Evolutionary conservation across 2,797 vertebrate species (phyloP).

Genomic region (Sarcophilus harrisii): DNA sequence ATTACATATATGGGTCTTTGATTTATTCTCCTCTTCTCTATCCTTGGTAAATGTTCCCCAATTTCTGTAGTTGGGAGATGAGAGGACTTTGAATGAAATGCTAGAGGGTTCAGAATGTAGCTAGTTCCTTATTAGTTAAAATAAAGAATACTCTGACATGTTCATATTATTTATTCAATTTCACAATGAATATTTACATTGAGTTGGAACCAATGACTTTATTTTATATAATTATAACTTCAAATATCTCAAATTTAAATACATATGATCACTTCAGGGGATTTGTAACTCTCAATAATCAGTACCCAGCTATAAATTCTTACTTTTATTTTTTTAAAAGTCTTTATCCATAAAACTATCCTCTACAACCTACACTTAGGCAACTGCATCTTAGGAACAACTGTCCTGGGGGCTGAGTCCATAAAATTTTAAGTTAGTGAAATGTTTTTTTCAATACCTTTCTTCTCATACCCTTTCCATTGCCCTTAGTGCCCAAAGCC

Average conservation of each 20-base stretch:
- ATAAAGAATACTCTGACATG: not conserved
- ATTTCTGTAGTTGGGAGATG: not conserved
- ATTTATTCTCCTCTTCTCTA: not conserved
- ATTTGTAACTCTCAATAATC: not conserved
- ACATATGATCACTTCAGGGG: not conserved
- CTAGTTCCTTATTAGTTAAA: not conserved
- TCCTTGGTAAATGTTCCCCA: not conserved
- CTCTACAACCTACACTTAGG: not conserved
- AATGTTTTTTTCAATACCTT: not conserved
- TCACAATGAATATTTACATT: not conserved
- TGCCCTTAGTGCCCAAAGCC: not conserved
- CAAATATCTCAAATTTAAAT: not conserved
- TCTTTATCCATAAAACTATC: not conserved
- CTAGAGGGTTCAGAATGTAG: not conserved
- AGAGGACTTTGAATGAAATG: not conserved
- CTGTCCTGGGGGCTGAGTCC: no score
- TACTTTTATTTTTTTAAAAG: not conserved
- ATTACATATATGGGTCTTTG: not conserved
- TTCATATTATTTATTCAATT: not conserved
- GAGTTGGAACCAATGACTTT: not conserved
- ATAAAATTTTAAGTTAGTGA: no score
- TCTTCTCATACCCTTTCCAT: not conserved
- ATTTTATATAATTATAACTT: not conserved
- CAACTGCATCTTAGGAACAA: not conserved
- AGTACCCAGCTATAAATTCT: not conserved